Percentiles rank a stretch among this genome's conserved stretches.
These are phyloP conservation scores for Lochmaea capreae DNA, from an alignment of 2,888 invertebrate species.

Conservation along the genomic window DNA sequence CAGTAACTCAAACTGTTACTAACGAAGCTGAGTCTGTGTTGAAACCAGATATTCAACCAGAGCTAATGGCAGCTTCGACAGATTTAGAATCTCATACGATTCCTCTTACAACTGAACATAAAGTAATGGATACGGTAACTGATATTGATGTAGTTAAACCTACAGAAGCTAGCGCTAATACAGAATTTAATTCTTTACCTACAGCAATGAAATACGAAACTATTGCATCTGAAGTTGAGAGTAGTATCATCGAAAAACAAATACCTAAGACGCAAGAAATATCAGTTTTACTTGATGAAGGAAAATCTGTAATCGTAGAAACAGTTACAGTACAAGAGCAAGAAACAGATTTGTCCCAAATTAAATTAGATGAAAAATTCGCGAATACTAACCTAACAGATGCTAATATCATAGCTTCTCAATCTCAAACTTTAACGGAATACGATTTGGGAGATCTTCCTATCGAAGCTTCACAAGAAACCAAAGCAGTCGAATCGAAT, in stretches of 20 bases:
- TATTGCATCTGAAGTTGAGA: slow-evolving; percentile 65
- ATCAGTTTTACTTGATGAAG: slow-evolving; percentile 63
- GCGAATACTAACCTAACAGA: slow-evolving; percentile 54
- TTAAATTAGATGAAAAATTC: slow-evolving; percentile 36
- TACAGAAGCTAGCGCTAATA: slow-evolving; percentile 57
- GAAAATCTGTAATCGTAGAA: slow-evolving; percentile 64
- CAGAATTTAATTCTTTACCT: slow-evolving; percentile 61
- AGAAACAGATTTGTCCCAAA: slow-evolving; percentile 62
- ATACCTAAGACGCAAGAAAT: slow-evolving; percentile 63
- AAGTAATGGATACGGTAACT: slow-evolving; percentile 62
- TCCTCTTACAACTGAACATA: slow-evolving; percentile 67
- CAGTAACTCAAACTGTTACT: slow-evolving; percentile 67
- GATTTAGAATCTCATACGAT: slow-evolving; percentile 65
- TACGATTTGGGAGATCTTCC: slow-evolving; percentile 45
- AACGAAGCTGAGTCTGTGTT: slow-evolving; percentile 67
- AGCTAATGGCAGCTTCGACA: slow-evolving; percentile 59
- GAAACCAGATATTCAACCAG: slow-evolving; percentile 58
- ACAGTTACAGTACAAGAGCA: slow-evolving; percentile 67
- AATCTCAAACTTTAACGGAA: slow-evolving; percentile 48
- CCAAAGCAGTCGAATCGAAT: slow-evolving; percentile 51
- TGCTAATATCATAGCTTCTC: slow-evolving; percentile 59
- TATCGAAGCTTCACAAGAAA: slow-evolving; percentile 33
- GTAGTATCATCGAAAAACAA: slow-evolving; percentile 52
- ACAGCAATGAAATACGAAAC: slow-evolving; percentile 66
- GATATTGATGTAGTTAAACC: slow-evolving; percentile 61